Percentiles rank a stretch among this genome's conserved stretches.
Evolutionary conservation across 2,888 invertebrate genomes (phyloP).

Genomic region (Therioaphis trifolii): DNA sequence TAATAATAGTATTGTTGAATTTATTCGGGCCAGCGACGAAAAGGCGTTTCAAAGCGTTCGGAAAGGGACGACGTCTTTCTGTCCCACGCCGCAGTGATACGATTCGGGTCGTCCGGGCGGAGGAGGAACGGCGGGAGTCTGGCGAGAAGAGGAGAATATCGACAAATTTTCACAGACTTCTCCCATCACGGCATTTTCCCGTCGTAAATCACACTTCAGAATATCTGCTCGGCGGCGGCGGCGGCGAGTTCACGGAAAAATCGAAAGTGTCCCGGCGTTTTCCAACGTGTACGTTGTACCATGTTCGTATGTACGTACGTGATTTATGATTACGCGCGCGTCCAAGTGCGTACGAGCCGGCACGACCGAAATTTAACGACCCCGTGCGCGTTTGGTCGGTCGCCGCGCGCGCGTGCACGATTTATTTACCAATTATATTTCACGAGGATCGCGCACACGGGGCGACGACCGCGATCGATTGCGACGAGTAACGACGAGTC

Average conservation of each 20-base stretch:
- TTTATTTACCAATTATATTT: neutral
- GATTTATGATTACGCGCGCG: conserved; percentile 40
- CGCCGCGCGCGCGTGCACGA: neutral
- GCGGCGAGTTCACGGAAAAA: conserved; percentile 27
- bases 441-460: neutral
- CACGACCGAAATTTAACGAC: conserved; percentile 13
- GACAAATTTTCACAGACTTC: conserved; percentile 6
- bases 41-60: too few relatives aligned
- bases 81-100: too few relatives aligned
- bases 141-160: neutral
- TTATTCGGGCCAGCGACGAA: neutral
- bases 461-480: neutral
- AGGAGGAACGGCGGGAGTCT: too few relatives aligned
- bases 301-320: neutral
- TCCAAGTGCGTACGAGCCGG: neutral
- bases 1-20: too few relatives aligned
- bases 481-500: too few relatives aligned
- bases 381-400: neutral
- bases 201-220: conserved; percentile 2
- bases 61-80: too few relatives aligned
- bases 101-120: too few relatives aligned
- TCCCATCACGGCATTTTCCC: neutral
- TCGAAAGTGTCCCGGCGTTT: conserved; percentile 12
- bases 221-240: too few relatives aligned
- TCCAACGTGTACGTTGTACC: too few relatives aligned